Conservation (phyloP, 2,797 vertebrate genomes). For the Mus minutoides region DNA sequence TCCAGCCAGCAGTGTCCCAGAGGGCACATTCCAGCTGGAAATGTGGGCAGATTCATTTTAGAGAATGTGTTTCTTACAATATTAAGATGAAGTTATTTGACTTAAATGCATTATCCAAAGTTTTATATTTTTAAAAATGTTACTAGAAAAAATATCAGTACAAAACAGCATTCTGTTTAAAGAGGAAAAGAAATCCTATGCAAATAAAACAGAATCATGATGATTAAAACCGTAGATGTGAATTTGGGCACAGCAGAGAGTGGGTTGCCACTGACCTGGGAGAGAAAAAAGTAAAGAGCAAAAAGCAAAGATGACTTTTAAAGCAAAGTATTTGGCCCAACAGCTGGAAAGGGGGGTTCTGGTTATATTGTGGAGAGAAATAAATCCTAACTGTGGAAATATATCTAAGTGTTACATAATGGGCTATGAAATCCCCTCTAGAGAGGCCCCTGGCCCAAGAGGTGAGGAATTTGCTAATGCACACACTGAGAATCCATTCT, state of each 20-base stretch:
- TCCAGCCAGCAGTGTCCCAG: slow-evolving; percentile 9
- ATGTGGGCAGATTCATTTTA: slow-evolving; percentile 6
- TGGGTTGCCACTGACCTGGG: not conserved
- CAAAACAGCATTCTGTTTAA: not conserved
- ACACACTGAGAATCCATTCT: not conserved
- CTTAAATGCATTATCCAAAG: not conserved
- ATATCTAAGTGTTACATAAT: slow-evolving; percentile 51
- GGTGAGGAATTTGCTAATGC: slow-evolving; percentile 5
- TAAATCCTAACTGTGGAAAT: slow-evolving; percentile 59
- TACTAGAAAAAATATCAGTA: not conserved
- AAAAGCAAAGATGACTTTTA: not conserved
- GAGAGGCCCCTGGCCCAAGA: not conserved
- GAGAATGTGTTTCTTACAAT: not conserved
- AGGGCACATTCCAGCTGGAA: slow-evolving; percentile 10
- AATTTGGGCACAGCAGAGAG: not conserved
- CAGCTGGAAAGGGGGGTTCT: slow-evolving; percentile 5
- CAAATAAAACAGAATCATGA: not conserved
- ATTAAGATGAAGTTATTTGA: slow-evolving; percentile 18
- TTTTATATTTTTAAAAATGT: slow-evolving; percentile 45
- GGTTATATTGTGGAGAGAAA: slow-evolving; percentile 32
- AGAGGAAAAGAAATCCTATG: slow-evolving; percentile 18
- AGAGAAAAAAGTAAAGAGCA: not conserved
- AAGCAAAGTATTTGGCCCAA: slow-evolving; percentile 47
- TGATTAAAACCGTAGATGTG: not conserved
- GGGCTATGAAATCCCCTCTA: slow-evolving; percentile 43